A percentile compares a stretch with the other conserved stretches of the same genome.
phyloP scores from a whole-genome alignment of 1,140 invertebrate genomes.

The Mylabris phalerata region DNA sequence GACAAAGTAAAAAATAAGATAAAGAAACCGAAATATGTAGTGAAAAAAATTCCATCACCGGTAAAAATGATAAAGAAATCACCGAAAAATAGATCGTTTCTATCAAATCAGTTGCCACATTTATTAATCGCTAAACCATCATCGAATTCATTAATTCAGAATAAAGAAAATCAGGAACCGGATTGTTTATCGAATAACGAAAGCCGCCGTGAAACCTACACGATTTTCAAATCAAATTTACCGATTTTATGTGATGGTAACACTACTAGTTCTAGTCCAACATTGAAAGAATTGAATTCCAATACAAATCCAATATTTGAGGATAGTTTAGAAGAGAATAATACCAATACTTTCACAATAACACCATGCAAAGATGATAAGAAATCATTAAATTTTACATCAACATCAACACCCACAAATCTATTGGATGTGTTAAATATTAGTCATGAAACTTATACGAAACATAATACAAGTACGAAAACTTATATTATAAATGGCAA shows the following conservation, averaged over 20 bases:
- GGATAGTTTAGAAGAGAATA: slow-evolving; percentile 22
- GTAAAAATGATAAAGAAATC: neutral
- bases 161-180: slow-evolving; percentile 10
- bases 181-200: neutral
- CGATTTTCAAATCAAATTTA: slow-evolving; percentile 10
- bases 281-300: neutral
- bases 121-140: neutral
- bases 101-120: neutral
- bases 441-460: neutral
- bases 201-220: neutral
- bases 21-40: too few relatives aligned
- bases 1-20: slow-evolving; percentile 15
- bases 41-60: too few relatives aligned
- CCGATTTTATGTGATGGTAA: neutral
- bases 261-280: slow-evolving; percentile 6
- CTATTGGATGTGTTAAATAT: neutral
- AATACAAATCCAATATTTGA: slow-evolving; percentile 2
- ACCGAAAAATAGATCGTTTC: neutral
- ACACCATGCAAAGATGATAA: neutral
- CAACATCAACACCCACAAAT: slow-evolving; percentile 1
- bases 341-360: neutral
- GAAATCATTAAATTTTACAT: neutral
- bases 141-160: neutral
- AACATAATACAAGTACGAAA: slow-evolving; percentile 8
- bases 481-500: slow-evolving; percentile 23